Evolutionary conservation across 2,888 invertebrate genomes (phyloP).

Genomic region (Epistrophe grossulariae): DNA sequence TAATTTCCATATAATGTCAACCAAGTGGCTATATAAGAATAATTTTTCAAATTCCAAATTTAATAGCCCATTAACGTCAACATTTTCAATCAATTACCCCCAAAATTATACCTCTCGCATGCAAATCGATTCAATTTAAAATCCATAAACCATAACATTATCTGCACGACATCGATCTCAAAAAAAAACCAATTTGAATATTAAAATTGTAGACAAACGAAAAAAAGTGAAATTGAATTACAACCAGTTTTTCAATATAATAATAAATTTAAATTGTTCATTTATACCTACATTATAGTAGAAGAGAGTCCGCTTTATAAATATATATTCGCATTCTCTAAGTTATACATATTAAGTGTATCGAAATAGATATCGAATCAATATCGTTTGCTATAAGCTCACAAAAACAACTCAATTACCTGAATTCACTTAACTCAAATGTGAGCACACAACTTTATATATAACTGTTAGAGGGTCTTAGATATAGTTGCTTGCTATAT

Average conservation of each 20-base stretch:
- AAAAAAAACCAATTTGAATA: constrained; percentile 48
- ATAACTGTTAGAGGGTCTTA: constrained; percentile 14
- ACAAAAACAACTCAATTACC: constrained; percentile 72
- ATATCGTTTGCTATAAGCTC: constrained; percentile 30
- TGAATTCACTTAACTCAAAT: constrained; percentile 46
- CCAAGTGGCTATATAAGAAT: not conserved
- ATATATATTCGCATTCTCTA: not conserved
- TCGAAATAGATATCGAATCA: constrained; percentile 48
- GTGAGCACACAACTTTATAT: constrained; percentile 2
- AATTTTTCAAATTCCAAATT: not conserved
- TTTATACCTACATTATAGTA: not conserved
- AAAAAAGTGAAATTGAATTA: constrained; percentile 50
- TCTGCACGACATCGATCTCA: constrained; percentile 61
- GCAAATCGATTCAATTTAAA: constrained; percentile 40
- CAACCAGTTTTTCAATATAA: constrained; percentile 33
- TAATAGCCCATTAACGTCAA: constrained; percentile 55
- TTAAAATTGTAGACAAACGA: constrained; percentile 7
- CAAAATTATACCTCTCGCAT: constrained; percentile 33
- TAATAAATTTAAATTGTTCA: constrained; percentile 40
- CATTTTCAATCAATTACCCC: constrained; percentile 59
- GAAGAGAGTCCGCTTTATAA: not conserved
- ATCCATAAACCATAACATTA: constrained; percentile 55
- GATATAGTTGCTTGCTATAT: not conserved
- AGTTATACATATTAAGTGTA: not conserved
- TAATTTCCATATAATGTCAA: not conserved